Percentiles rank a stretch among this genome's conserved stretches.
These are phyloP conservation scores for Danio jaintianensis DNA, from an alignment of 2,797 vertebrate genomes.

Conservation along the genomic window DNA sequence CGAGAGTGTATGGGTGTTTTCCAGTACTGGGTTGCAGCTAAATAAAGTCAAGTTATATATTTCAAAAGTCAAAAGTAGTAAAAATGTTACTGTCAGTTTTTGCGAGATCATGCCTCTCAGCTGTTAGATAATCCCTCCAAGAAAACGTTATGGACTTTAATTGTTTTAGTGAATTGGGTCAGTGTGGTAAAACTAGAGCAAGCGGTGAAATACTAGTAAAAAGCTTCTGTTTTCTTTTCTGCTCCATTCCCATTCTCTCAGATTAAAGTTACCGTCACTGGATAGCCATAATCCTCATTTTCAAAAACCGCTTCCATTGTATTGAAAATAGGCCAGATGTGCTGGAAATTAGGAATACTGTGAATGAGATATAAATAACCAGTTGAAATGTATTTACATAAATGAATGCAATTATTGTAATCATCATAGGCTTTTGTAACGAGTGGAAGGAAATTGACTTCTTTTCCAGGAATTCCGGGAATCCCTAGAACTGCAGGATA, in stretches of 20 bases:
- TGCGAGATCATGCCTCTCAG: constrained; percentile 28
- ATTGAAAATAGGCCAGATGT: not conserved
- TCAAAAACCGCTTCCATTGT: not conserved
- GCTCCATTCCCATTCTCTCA: not conserved
- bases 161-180: constrained; percentile 66
- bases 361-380: not conserved
- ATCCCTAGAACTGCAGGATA: constrained; percentile 4
- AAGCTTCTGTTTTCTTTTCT: constrained; percentile 6
- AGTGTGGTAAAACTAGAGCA: constrained; percentile 26
- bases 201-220: not conserved
- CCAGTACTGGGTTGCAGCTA: too few relatives aligned
- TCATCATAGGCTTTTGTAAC: not conserved
- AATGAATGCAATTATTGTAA: constrained; percentile 3
- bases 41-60: too few relatives aligned
- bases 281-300: constrained; percentile 22
- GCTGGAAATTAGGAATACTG: not conserved
- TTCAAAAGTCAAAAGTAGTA: too few relatives aligned
- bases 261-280: not conserved
- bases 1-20: too few relatives aligned
- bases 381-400: not conserved
- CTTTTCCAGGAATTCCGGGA: constrained; percentile 6
- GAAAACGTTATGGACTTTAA: constrained; percentile 51
- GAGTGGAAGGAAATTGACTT: constrained; percentile 3
- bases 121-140: not conserved
- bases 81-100: constrained; percentile 12